phyloP scores from a whole-genome alignment of 2,113 vertebrate species.

The Leptosomus discolor region DNA sequence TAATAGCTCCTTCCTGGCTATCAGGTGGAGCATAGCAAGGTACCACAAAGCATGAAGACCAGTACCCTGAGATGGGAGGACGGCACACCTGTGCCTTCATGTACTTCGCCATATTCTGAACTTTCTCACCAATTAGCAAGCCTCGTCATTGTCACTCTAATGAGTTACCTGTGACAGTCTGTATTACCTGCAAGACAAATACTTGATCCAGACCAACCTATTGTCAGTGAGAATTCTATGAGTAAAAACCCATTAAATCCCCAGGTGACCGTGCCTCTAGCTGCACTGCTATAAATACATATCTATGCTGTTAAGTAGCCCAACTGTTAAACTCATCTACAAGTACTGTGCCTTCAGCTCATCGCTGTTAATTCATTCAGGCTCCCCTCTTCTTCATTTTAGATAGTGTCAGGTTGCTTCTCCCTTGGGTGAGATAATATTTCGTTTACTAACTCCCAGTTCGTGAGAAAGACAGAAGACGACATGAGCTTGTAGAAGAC shows the following conservation, averaged over 20 bases:
- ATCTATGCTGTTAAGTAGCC: background rate
- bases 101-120: background rate
- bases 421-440: background rate
- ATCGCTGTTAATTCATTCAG: background rate
- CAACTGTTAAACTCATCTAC: slow-evolving; percentile 68
- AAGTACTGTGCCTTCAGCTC: background rate
- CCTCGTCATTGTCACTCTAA: slow-evolving; percentile 9
- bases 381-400: slow-evolving; percentile 13
- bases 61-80: background rate
- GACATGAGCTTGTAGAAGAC: background rate
- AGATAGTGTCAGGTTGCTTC: background rate
- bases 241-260: slow-evolving; percentile 11
- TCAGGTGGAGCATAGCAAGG: background rate
- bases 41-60: slow-evolving; percentile 4
- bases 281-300: slow-evolving; percentile 46
- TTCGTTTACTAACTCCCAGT: background rate
- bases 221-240: background rate
- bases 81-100: background rate
- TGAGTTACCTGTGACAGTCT: background rate
- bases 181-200: slow-evolving; percentile 25
- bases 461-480: background rate
- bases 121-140: background rate
- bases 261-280: background rate
- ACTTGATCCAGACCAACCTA: background rate
- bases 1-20: slow-evolving; percentile 46